Evolutionary conservation across 2,113 vertebrate species (phyloP).

Genomic region (Pavo muticus): DNA sequence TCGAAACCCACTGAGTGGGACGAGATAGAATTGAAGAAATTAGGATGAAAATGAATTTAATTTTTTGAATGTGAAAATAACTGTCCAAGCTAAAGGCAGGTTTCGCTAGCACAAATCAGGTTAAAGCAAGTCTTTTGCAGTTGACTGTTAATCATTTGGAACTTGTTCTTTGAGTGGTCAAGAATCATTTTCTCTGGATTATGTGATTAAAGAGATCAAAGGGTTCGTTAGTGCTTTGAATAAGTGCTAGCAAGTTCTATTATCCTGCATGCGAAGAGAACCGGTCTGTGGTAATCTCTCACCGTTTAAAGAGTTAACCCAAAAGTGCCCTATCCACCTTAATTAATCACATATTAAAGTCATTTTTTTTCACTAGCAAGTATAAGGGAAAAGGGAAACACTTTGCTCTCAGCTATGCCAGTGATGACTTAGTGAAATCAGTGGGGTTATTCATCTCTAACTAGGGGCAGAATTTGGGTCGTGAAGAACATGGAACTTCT

Average conservation of each 20-base stretch:
- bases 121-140: slow-evolving; percentile 47
- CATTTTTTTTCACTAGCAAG: background rate
- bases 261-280: background rate
- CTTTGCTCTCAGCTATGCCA: background rate
- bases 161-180: slow-evolving; percentile 27
- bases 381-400: background rate
- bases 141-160: slow-evolving; percentile 18
- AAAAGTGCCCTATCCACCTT: background rate
- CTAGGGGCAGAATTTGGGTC: background rate
- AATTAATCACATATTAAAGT: background rate
- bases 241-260: background rate
- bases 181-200: slow-evolving; percentile 53
- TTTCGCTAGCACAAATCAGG: background rate
- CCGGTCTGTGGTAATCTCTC: background rate
- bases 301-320: background rate
- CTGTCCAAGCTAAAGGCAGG: background rate
- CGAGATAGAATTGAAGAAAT: background rate
- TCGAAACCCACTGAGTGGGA: too few relatives aligned
- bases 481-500: background rate
- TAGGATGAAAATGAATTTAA: slow-evolving; percentile 24
- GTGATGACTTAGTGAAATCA: background rate
- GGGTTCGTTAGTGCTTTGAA: slow-evolving; percentile 28
- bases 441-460: background rate
- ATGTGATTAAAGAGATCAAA: slow-evolving; percentile 63
- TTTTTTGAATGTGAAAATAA: background rate